phyloP scores from a whole-genome alignment of 2,888 invertebrate species.

The Dioctria rufipes region DNA sequence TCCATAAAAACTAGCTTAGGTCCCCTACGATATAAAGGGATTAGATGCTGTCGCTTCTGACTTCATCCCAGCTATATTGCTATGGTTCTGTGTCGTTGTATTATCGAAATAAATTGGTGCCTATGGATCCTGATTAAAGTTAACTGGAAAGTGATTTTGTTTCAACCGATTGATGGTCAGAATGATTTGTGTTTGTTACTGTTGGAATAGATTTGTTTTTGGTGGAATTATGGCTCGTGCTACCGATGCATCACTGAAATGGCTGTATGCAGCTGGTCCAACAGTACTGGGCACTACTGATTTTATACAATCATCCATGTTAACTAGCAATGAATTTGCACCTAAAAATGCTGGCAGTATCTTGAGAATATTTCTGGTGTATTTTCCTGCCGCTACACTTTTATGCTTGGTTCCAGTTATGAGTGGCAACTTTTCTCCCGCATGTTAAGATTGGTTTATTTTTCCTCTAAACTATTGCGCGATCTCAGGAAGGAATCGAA shows the following conservation, averaged over 20 bases:
- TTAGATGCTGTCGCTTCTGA: constrained; percentile 63
- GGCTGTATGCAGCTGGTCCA: constrained; percentile 68
- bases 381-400: too few relatives aligned
- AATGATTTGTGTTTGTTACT: constrained; percentile 73
- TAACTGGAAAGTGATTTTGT: constrained; percentile 61
- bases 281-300: too few relatives aligned
- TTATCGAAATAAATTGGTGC: constrained; percentile 68
- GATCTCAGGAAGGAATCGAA: too few relatives aligned
- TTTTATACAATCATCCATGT: too few relatives aligned
- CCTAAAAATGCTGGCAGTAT: constrained; percentile 95
- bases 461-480: too few relatives aligned
- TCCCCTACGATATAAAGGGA: too few relatives aligned
- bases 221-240: constrained; percentile 65
- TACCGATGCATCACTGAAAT: constrained; percentile 68
- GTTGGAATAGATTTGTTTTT: constrained; percentile 75
- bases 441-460: too few relatives aligned
- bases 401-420: too few relatives aligned
- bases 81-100: constrained; percentile 66
- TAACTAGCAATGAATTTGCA: too few relatives aligned
- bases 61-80: constrained; percentile 70
- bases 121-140: constrained; percentile 71
- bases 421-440: too few relatives aligned
- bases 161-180: constrained; percentile 70
- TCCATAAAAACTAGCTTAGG: too few relatives aligned
- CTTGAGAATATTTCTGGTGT: constrained; percentile 74